Evolutionary conservation across 1,140 invertebrate species (phyloP), one percentile per base, ranked within the genome.

Genomic region (Oryctes rhinoceros): DNA sequence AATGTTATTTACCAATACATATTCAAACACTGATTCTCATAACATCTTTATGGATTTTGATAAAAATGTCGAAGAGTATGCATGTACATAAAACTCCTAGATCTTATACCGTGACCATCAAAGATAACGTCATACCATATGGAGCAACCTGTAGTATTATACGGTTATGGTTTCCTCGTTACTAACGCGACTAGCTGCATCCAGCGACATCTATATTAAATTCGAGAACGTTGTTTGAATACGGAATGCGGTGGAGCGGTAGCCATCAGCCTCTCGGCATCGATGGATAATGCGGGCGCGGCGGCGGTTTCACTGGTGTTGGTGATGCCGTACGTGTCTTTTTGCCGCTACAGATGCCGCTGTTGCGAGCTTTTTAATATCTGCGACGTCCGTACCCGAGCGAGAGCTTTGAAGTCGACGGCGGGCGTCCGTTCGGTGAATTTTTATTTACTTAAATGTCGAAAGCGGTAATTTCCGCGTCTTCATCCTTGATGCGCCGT

Each of bases 131-230:
- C 24, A 44, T 44, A 3, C 39, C 39, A 10, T 44, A 44, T 10
- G 9, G 39, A 44, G 39, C 39, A 44, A 44, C 39, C 39, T 5
- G 39, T 10, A 10, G 9, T 44, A 44, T 44, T 44, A 44, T 44
- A 44, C 39, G 39, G 39, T 44, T 44, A 59, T 59, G 18, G 53
- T 59, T 59, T 59, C n/a, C 53, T n/a, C 53, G n/a, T 59, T 59
- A 59, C 15, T 6, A 18, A 59, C 5, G n/a, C 53, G 53, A 59
- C 53, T 15, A 18, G 53, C 53, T 18, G 53, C 53, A 59, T 59
- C 15, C 53, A 59, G 53, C 53, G 53, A 59, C 53, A 18, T 59
- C 53, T 59, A 59, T 59, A 59, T 59, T 59, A 59, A 59, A 59
- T 59, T 59, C 53, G 53, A 59, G 53, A 59, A 18, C 53, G 53